phyloP scores from a whole-genome alignment of 2,797 vertebrate genomes.

The Pelochelys cantorii region DNA sequence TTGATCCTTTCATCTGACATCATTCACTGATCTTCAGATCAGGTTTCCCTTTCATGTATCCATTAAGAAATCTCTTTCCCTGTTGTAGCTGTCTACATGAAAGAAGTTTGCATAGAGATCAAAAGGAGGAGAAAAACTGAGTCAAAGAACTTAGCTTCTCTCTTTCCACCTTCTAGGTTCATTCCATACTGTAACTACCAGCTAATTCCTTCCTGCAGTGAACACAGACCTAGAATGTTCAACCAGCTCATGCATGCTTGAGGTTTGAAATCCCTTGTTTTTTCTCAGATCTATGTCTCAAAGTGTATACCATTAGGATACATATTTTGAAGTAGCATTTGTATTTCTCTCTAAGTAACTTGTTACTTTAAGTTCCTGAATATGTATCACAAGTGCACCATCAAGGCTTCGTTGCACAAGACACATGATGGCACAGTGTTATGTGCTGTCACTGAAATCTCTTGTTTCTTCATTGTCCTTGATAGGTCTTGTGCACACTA shows the following conservation, averaged over 20 bases:
- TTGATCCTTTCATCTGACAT: no score
- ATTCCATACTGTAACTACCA: background rate
- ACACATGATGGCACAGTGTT: no score
- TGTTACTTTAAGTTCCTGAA: background rate
- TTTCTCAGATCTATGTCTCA: no score
- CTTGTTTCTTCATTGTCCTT: no score
- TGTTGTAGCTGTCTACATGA: background rate
- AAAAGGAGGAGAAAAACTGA: background rate
- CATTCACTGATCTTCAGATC: background rate
- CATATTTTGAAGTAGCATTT: background rate
- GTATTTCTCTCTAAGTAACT: background rate
- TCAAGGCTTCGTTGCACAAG: background rate
- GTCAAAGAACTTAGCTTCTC: background rate
- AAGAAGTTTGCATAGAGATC: background rate
- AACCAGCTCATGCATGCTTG: background rate
- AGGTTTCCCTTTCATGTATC: background rate
- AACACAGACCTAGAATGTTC: background rate
- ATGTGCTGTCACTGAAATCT: no score
- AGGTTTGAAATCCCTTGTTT: background rate
- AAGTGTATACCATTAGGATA: background rate
- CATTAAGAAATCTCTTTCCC: background rate
- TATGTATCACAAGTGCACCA: background rate
- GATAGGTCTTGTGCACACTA: background rate
- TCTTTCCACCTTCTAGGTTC: background rate
- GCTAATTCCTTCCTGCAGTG: background rate